Conservation (phyloP, 2,113 vertebrate genomes). For the Chascanopsetta lugubris region DNA sequence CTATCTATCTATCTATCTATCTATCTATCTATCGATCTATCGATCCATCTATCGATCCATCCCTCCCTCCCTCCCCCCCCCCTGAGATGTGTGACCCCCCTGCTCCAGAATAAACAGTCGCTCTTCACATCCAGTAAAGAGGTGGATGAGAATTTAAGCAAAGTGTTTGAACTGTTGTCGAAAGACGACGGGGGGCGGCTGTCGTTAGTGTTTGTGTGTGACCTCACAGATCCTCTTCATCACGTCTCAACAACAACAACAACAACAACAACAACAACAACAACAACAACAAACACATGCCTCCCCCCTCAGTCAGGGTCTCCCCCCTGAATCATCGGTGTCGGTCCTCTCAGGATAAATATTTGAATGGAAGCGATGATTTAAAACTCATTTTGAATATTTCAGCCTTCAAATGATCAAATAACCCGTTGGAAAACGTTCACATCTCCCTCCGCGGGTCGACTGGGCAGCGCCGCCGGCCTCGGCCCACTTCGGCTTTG, state of each 20-base stretch:
- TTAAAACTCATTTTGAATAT: slow-evolving; percentile 63
- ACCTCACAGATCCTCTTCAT: neutral
- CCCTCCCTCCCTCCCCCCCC: too few relatives aligned
- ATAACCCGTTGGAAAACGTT: slow-evolving; percentile 36
- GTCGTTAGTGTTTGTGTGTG: neutral
- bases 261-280: slow-evolving; percentile 8
- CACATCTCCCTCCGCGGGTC: slow-evolving; percentile 16
- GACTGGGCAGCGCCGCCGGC: slow-evolving; percentile 27
- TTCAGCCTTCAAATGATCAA: slow-evolving; percentile 25
- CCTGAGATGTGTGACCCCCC: too few relatives aligned
- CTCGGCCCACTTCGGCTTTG: slow-evolving; percentile 55
- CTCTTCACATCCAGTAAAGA: too few relatives aligned
- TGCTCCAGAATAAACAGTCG: too few relatives aligned
- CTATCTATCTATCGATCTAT: too few relatives aligned
- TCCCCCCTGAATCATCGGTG: slow-evolving; percentile 40
- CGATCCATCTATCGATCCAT: too few relatives aligned
- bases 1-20: too few relatives aligned
- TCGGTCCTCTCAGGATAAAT: slow-evolving; percentile 41
- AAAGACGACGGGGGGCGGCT: neutral
- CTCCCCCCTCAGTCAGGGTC: slow-evolving; percentile 23
- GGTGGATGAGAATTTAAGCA: too few relatives aligned
- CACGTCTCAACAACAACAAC: slow-evolving; percentile 1
- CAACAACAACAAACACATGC: slow-evolving; percentile 12
- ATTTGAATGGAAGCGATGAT: slow-evolving; percentile 67
- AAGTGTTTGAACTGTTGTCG: neutral